Base-by-base conservation (phyloP, 2,888 invertebrate genomes). In the Catocala sponsa region DNA sequence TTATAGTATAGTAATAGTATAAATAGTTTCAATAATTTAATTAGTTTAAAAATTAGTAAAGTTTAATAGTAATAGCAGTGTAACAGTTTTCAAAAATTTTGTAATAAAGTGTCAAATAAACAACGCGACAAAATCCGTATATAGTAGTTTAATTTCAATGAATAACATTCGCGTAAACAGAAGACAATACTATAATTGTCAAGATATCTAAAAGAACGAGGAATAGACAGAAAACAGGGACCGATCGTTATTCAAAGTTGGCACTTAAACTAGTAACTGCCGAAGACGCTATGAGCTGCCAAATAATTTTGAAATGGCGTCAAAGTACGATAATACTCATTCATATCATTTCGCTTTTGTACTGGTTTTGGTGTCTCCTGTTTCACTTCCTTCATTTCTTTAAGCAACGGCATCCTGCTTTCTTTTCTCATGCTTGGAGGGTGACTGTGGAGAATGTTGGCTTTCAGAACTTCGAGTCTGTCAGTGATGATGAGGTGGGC, bases 401-500 rank as follows among this genome's bases (percentile, higher is more conserved):
- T 74, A 0, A 71, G 68, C 12, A 74, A 2, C n/a, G 70, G 72
- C 2, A 65, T 55, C 38, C 72, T 72, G 5, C 67, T 43, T 32
- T 75, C 61, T 59, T 85, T 89, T 62, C 81, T 86, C 38, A 73
- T 60, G 57, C 83, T 83, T 1, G 91, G 87, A 0, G 86, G 89
- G 68, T 93, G 92, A 41, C 88, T 91, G 70, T 92, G 92, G 1
- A 72, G 58, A 2, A 89, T 85, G 58, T 90, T 88, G 0, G 91
- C 91, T 76, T 89, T 91, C 38, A 93, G 78, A 1, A 93, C 90
- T 76, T 91, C 88, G 0, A 92, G 83, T 25, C 88, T 85, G 13
- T 93, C 92, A 0, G 90, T 92, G 71, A 93, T 91, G 67, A 92
- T 87, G 43, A 93, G 87, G 47, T 91, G 90, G 0, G 92, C 92